Percentiles rank a stretch among this genome's conserved stretches.
phyloP scores from a whole-genome alignment of 2,113 vertebrate species.

The Corythoichthys intestinalis region DNA sequence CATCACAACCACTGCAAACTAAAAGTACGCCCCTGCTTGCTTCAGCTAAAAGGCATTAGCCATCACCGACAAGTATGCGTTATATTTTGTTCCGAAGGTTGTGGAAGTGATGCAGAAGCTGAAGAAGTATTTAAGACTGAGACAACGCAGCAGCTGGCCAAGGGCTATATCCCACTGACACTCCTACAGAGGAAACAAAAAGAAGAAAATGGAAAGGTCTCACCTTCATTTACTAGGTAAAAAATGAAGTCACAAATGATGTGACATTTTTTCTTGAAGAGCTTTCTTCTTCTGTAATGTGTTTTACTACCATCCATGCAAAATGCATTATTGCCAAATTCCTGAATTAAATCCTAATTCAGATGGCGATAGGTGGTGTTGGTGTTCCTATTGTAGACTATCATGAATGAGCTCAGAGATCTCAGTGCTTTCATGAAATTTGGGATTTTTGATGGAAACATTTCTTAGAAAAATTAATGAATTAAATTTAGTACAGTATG shows the following conservation, averaged over 20 bases:
- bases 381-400: neutral
- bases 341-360: neutral
- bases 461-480: no score
- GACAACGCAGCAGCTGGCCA: slow-evolving; percentile 67
- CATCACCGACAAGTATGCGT: neutral
- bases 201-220: slow-evolving; percentile 71
- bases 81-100: slow-evolving; percentile 69
- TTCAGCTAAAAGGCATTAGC: neutral
- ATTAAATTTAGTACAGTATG: no score
- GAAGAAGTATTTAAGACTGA: slow-evolving; percentile 87
- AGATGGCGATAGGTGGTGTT: neutral
- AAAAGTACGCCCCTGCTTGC: neutral
- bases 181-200: slow-evolving; percentile 76
- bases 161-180: slow-evolving; percentile 68
- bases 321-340: neutral
- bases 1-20: neutral
- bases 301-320: neutral
- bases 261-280: neutral
- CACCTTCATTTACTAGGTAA: slow-evolving; percentile 84
- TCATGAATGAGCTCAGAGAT: no score
- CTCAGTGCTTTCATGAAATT: no score
- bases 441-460: no score
- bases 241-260: neutral
- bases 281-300: no score
- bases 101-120: slow-evolving; percentile 85